Evolutionary conservation across 37 sponge, comb jelly and placozoan genomes (phyloP), one percentile per base, ranked within the genome.

Genomic region (Beroe ovata): DNA sequence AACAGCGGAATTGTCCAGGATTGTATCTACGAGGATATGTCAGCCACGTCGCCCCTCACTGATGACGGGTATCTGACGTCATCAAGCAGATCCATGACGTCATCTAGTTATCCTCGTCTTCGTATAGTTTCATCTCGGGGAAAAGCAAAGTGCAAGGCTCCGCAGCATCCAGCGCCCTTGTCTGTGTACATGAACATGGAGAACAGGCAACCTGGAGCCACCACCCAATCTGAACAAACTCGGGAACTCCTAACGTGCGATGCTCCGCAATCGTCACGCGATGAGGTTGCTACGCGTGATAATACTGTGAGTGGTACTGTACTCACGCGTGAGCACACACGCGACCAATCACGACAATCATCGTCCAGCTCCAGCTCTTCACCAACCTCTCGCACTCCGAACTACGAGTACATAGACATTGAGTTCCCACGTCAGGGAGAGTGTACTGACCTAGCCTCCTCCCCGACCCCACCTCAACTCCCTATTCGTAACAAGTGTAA

Each of bases 351-450:
- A 6, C 6, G 11, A 47, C 11, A 16, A 47, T n/a, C n/a, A n/a
- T 47, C 54, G 6, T 47, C 54, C 54, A 47, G 54, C 54, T 16
- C 54, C 6, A 37, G 34, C 69, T 25, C 16, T 1, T 25, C 25
- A 4, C 32, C 69, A 37, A 66, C 69, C 8, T 26, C 38, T 3
- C 39, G 54, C 21, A 8, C 54, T 2, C 41, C 41, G 1, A 36
- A 36, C 33, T 77, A 77, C 54, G 84, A 77, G 54, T 77, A 77
- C 38, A 77, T 77, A 6, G 84, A 77, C 84, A 77, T 77, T 40
- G 84, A 77, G 47, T 40, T 77, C 35, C 69, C 69, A 4, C 18
- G 2, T 18, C 54, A 6, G 6, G 54, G 11, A 47, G 54, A 47
- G 54, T 11, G 18, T 58, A 20, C 63, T 6, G 29, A 20, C 63